These are phyloP conservation scores for Argopecten irradians DNA, from an alignment of 1,140 invertebrate genomes.

Conservation along the genomic window DNA sequence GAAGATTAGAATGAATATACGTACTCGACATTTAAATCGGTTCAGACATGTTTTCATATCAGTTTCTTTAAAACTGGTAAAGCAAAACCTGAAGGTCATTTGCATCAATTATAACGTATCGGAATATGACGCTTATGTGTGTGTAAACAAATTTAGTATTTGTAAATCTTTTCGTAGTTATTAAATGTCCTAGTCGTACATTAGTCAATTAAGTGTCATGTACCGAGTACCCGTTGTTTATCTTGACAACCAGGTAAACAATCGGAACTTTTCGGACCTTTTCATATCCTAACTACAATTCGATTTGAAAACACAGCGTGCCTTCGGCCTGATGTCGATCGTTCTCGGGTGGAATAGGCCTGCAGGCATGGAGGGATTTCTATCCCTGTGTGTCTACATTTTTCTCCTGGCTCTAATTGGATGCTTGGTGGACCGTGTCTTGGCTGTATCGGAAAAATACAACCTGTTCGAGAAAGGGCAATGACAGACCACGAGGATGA, in stretches of 20 bases:
- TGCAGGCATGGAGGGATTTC: not conserved
- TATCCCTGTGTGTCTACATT: not conserved
- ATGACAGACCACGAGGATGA: not conserved
- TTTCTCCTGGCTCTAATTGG: not conserved
- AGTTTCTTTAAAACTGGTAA: too few species aligned
- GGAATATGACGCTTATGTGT: too few species aligned
- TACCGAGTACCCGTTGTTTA: not conserved
- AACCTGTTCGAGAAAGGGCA: slow-evolving; percentile 9
- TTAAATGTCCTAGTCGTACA: not conserved
- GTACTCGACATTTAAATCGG: too few species aligned
- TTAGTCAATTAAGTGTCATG: not conserved
- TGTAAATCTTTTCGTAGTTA: not conserved
- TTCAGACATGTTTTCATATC: too few species aligned
- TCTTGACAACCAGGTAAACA: not conserved
- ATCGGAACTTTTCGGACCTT: not conserved
- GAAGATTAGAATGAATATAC: too few species aligned
- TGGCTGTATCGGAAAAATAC: not conserved
- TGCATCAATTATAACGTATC: too few species aligned
- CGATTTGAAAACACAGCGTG: not conserved
- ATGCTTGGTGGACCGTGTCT: not conserved
- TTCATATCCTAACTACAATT: not conserved
- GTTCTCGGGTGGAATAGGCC: not conserved
- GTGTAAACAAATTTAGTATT: too few species aligned
- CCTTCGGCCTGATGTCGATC: not conserved
- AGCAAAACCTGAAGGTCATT: too few species aligned